Evolutionary conservation across 2,113 vertebrate genomes (phyloP), one percentile per base, ranked within the genome.

Genomic region (Turnix velox): DNA sequence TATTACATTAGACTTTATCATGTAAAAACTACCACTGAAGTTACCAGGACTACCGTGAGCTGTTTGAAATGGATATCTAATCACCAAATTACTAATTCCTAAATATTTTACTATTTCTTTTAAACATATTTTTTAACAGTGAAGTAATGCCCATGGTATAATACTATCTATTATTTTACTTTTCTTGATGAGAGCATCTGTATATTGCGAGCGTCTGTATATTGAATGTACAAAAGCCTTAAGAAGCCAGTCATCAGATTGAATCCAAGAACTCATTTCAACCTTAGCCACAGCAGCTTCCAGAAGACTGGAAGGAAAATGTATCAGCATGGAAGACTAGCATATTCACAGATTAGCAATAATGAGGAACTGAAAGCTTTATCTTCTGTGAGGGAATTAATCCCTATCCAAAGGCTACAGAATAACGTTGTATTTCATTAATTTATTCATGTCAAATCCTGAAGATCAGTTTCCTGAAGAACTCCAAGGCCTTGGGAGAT

Each of bases 381-480:
- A 55, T 46, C 14, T 33, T 79, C 39, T 28, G 5, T 46, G n/a
- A 69, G 9, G 18, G 30, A 84, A 89, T 67, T 66, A 87, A 58
- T 54, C 15, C 43, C 33, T 57, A 22, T 33, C 46, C 33, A 90
- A 82, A 82, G 40, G 33, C 13, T 40, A 81, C 14, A 72, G 42
- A 84, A 77, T 43, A 84, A 68, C 4, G 14, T 76, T 54, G 4
- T 30, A 62, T 49, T 92, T 67, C n/a, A 90, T 31, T 67, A 30
- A 90, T 31, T 33, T 43, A 46, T 42, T 74, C 33, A 73, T 22
- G 68, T 77, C 63, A 86, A 66, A 73, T 20, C 6, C 31, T 33
- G 22, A 83, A 78, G 27, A 81, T 59, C 66, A 28, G 22, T 68
- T 66, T 73, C 28, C 59, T 59, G 59, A 66, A 96, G 55, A 77